Evolutionary conservation across 2,797 vertebrate genomes (phyloP), one percentile per base, ranked within the genome.

Genomic region (Miichthys miiuy): DNA sequence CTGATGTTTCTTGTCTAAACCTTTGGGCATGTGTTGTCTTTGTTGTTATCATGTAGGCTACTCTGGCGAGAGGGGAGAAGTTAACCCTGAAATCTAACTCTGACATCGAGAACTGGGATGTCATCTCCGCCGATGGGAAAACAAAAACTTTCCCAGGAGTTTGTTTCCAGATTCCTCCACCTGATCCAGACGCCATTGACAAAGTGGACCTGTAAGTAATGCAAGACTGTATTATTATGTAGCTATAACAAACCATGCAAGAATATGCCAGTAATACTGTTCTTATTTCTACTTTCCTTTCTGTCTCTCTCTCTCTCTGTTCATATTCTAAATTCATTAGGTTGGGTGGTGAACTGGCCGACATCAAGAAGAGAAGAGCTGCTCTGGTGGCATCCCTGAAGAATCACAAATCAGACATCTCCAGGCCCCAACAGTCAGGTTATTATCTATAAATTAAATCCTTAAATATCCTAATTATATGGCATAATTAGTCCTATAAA

Each of bases 91-190:
- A 94, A 82, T 97, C 98, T 6, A 98, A 97, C 89, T 88, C 90
- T 5, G 95, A 97, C 82, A 86, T 46, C 0, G 90, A 96, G 68
- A 97, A 95, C 78, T 99, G 98, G 98, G 89, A 96, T 0, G 84
- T 99, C 18, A 87, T 95, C 75, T 90, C 92, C 58, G 81, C 80
- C 0, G 44, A 92, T 2, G 96, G 96, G 0, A 75, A 87, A 34
- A 92, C 93, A 38, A 96, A 95, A 83, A 90, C 84, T 1, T 95
- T 95, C 71, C 98, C 98, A 1, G 97, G 96, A 44, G 95, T 95
- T 81, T 99, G 98, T 66, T 97, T 99, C 91, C 89, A 90, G 73
- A 96, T 99, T 78, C 96, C 96, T 61, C 96, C 97, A 0, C 97
- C 97, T 17, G 97, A 99, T 86, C 79, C 91, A 0, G 97, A 98